These are phyloP conservation scores for Parauchenoglanis punctatus DNA, from an alignment of 2,797 vertebrate species.

Conservation along the genomic window DNA sequence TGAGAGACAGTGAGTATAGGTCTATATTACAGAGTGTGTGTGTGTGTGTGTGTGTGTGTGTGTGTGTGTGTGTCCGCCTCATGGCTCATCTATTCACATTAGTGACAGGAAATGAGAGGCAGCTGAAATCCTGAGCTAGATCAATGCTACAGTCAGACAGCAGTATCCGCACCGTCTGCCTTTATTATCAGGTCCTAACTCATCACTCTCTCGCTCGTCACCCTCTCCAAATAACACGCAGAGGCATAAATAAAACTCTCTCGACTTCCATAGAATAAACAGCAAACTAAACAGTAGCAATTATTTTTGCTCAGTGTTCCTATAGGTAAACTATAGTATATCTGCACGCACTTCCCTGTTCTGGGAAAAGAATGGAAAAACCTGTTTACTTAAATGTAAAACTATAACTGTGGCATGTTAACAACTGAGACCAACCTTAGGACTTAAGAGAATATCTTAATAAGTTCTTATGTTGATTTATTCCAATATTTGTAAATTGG, in stretches of 20 bases:
- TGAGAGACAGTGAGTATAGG: constrained; percentile 46
- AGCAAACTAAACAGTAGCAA: not conserved
- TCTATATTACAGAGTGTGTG: constrained; percentile 47
- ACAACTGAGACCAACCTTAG: not conserved
- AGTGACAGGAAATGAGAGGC: constrained; percentile 65
- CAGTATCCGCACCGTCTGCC: constrained; percentile 49
- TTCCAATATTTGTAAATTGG: not conserved
- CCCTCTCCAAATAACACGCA: constrained; percentile 13
- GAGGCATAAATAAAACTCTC: not conserved
- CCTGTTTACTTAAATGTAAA: not conserved
- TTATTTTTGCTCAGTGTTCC: not conserved
- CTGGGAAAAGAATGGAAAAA: not conserved
- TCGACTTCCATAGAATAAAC: not conserved
- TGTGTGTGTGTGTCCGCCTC: constrained; percentile 40
- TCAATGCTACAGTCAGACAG: constrained; percentile 57
- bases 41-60: constrained; percentile 31
- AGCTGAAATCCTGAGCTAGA: constrained; percentile 60
- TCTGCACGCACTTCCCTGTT: not conserved
- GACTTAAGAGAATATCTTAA: not conserved
- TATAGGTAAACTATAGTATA: not conserved
- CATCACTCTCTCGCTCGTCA: constrained; percentile 26
- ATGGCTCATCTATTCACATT: constrained; percentile 59
- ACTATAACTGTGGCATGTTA: not conserved
- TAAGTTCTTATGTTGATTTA: not conserved
- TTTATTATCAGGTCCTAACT: constrained; percentile 53